phyloP scores from a whole-genome alignment of 2,113 vertebrate genomes.

The Lycocorax pyrrhopterus region DNA sequence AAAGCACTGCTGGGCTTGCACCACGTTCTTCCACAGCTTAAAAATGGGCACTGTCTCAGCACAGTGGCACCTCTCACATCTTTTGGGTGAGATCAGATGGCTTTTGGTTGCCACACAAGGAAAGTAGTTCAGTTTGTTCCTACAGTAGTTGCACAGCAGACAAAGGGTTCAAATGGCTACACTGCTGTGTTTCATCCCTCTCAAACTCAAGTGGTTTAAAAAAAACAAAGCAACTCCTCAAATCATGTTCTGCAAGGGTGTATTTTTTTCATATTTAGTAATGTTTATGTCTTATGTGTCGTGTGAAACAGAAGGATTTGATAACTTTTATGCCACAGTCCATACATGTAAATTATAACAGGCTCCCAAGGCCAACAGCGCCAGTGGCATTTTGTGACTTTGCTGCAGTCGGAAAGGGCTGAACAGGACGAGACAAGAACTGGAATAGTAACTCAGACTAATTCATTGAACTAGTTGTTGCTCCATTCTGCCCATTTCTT shows the following conservation, averaged over 20 bases:
- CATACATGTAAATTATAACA: not conserved
- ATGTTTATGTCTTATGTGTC: not conserved
- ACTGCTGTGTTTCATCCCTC: not conserved
- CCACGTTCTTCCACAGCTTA: not conserved
- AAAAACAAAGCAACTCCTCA: not conserved
- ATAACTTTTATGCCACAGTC: not conserved
- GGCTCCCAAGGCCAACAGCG: not conserved
- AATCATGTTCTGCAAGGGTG: not conserved
- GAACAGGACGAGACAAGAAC: not conserved
- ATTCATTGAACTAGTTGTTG: not conserved
- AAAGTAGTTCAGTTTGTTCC: not conserved
- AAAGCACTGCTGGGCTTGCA: not conserved
- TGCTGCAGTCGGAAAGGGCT: not conserved
- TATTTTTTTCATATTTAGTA: not conserved
- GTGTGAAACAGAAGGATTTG: not conserved
- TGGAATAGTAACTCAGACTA: not conserved
- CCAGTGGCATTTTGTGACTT: not conserved
- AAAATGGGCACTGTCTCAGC: not conserved
- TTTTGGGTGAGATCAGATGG: not conserved
- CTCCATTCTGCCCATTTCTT: not conserved
- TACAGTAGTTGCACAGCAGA: not conserved
- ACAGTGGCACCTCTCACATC: not conserved
- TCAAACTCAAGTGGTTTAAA: not conserved
- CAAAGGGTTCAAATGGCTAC: not conserved
- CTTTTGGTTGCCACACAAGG: not conserved